A percentile compares a stretch with the other conserved stretches of the same genome.
Conservation (phyloP, 1,140 invertebrate genomes). For the Homalodisca vitripennis region DNA sequence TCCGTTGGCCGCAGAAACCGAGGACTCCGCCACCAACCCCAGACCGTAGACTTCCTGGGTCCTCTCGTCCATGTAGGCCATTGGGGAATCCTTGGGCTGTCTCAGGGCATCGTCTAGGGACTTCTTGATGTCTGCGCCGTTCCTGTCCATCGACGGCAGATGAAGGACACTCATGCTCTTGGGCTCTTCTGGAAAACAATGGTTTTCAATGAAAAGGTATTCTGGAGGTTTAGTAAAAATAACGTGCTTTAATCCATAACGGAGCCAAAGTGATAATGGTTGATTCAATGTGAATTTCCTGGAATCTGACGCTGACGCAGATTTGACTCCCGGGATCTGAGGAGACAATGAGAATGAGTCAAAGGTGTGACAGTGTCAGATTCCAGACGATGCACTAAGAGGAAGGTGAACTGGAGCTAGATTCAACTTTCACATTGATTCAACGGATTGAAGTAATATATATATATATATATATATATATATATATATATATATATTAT, state of each 20-base stretch:
- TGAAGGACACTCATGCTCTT: background rate
- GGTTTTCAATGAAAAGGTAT: too few species aligned
- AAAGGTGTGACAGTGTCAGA: background rate
- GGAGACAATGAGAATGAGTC: background rate
- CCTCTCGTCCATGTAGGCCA: slow-evolving; percentile 17
- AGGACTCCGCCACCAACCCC: background rate
- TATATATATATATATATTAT: too few species aligned
- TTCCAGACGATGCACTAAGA: too few species aligned
- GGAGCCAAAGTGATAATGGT: background rate
- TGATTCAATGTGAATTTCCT: background rate
- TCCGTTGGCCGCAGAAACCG: background rate
- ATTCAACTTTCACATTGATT: too few species aligned
- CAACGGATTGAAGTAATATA: too few species aligned
- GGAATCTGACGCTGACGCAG: background rate
- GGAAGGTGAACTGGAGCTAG: too few species aligned
- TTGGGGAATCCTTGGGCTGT: background rate
- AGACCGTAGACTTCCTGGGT: slow-evolving; percentile 6
- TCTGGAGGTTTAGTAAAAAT: background rate
- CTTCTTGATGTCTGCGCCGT: background rate
- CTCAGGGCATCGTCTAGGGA: background rate
- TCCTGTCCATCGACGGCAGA: too few species aligned
- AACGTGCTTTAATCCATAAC: background rate
- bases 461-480: too few species aligned
- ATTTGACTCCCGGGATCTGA: background rate
- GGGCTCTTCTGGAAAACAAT: background rate